These are phyloP conservation scores for Pseudomugil tenellus DNA, from an alignment of 2,797 vertebrate genomes.

Conservation along the genomic window DNA sequence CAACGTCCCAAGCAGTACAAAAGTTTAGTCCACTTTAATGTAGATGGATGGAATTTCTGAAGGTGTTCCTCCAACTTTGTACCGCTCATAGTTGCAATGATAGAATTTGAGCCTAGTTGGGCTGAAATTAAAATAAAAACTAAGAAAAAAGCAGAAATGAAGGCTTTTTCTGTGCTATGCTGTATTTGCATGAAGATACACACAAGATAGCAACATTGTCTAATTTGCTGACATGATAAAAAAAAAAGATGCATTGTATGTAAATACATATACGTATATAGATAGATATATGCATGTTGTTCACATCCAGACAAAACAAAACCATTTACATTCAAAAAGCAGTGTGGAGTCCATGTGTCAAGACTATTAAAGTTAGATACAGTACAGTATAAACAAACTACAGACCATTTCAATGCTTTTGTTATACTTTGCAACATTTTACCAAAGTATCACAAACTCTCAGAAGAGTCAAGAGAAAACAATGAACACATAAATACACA, in stretches of 20 bases:
- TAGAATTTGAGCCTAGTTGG: neutral
- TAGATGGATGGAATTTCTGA: too few relatives aligned
- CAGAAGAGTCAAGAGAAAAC: slow-evolving; percentile 41
- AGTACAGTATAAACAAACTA: slow-evolving; percentile 64
- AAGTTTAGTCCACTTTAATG: too few relatives aligned
- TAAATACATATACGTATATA: neutral
- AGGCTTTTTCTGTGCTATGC: slow-evolving; percentile 47
- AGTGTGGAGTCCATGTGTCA: slow-evolving; percentile 63
- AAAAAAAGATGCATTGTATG: slow-evolving; percentile 23
- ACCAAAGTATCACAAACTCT: slow-evolving; percentile 44
- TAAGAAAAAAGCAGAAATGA: slow-evolving; percentile 22
- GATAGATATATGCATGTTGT: slow-evolving; percentile 24
- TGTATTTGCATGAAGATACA: slow-evolving; percentile 68
- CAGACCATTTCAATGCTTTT: slow-evolving; percentile 50
- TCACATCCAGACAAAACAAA: slow-evolving; percentile 60
- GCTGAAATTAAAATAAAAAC: neutral
- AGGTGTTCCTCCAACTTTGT: too few relatives aligned
- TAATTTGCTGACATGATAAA: slow-evolving; percentile 62
- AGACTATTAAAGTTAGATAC: slow-evolving; percentile 62
- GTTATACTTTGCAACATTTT: slow-evolving; percentile 46
- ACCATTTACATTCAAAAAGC: slow-evolving; percentile 76
- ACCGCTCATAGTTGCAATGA: neutral
- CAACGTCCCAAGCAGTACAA: too few relatives aligned
- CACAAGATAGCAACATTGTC: slow-evolving; percentile 67
- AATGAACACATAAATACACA: slow-evolving; percentile 58